Percentiles rank a stretch among this genome's conserved stretches.
Evolutionary conservation across 2,113 vertebrate species (phyloP).

Genomic region (Percina caprodes): DNA sequence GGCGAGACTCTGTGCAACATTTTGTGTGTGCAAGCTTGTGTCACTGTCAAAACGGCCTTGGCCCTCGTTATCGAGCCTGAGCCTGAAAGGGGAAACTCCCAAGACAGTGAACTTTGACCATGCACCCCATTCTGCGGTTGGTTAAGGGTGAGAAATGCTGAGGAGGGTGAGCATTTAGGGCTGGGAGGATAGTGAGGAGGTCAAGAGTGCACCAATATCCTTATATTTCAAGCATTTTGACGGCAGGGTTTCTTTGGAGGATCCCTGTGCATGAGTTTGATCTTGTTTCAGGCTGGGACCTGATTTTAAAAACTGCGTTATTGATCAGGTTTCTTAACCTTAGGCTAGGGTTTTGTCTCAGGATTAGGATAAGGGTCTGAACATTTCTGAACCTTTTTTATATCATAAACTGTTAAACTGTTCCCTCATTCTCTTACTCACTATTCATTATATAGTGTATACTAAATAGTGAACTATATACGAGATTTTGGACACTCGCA

Average conservation of each 20-base stretch:
- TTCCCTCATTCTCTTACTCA: too few species aligned
- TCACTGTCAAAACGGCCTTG: constrained; percentile 61
- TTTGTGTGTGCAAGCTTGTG: constrained; percentile 14
- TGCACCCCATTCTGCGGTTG: constrained; percentile 52
- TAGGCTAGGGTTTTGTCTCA: neutral
- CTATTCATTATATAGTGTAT: too few species aligned
- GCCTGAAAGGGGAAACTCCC: constrained; percentile 74
- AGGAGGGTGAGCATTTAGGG: constrained; percentile 48
- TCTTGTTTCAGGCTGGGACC: constrained; percentile 22
- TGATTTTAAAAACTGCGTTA: constrained; percentile 7
- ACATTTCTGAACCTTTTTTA: neutral
- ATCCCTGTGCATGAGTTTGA: constrained; percentile 21
- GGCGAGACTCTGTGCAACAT: too few species aligned
- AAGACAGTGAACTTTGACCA: constrained; percentile 62
- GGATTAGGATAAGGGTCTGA: neutral
- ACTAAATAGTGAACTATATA: too few species aligned
- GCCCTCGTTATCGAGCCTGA: constrained; percentile 66
- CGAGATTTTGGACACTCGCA: too few species aligned
- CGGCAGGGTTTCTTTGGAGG: neutral
- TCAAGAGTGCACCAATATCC: constrained; percentile 60
- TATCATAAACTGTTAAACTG: neutral
- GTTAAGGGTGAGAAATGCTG: constrained; percentile 65
- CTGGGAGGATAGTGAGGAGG: constrained; percentile 46
- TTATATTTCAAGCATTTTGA: constrained; percentile 65
- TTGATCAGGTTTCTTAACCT: constrained; percentile 26